Base-by-base conservation (phyloP, 2,888 invertebrate species). In the Drosophila prolongata region DNA sequence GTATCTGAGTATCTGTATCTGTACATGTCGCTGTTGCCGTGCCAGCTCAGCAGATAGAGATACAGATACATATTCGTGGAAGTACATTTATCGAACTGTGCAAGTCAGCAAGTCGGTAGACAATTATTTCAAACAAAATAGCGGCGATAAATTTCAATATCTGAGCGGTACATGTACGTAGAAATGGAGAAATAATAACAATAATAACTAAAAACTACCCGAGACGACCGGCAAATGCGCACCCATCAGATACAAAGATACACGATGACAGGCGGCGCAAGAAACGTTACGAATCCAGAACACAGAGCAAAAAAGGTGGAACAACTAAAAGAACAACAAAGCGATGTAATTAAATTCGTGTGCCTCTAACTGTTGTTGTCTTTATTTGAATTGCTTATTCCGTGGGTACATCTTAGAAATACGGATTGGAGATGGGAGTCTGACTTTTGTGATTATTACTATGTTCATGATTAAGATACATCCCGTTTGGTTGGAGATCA, bases 101-200 rank as follows among this genome's bases (percentile, higher is more conserved):
- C 64, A 60, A 44, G 55, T 73, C 56, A 66, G 80, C 65, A 46
- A 64, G 62, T 64, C 64, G 55, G 54, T 46, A 70, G 66, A 83
- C 80, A 88, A 82, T 88, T 83, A 83, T 87, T 87, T 65, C 82
- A 46, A 59, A 78, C 87, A 78, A 81, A 81, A 87, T 81, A 88
- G 87, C 80, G 64, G 74, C 83, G 82, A 83, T 83, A 83, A 83
- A 83, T 83, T 83, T 83, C 82, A 83, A 83, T 83, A 83, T 79
- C 83, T 82, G 71, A 66, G 76, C 59, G 59, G 62, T 64, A 74
- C 81, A 84, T 86, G 82, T 87, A 58, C 61, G 70, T 82, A 74
- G 71, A 86, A 86, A 88, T 86, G 77, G 82, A 86, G 80, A 83
- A 83, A 83, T 83, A 83, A 88, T 83, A 83, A 88, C 87, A 83